Evolutionary conservation across 2,797 vertebrate species (phyloP).

Genomic region (Hydrolagus colliei): DNA sequence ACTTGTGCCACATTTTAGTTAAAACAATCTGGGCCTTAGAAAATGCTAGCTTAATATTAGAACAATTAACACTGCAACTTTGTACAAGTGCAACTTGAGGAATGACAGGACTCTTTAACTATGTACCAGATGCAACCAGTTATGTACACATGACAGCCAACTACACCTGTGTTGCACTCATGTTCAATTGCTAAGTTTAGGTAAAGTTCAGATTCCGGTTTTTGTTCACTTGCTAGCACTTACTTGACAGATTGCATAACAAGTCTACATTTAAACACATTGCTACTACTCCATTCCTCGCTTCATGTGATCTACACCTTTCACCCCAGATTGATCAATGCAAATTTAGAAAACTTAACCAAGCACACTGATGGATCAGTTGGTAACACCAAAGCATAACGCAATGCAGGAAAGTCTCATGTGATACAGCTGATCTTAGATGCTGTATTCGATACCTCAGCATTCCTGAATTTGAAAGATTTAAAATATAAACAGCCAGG

Average conservation of each 20-base stretch:
- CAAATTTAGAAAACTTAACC: too few relatives aligned
- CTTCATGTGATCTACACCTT: neutral
- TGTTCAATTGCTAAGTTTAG: conserved; percentile 20
- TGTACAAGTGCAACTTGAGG: neutral
- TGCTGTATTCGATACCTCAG: too few relatives aligned
- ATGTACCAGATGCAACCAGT: neutral
- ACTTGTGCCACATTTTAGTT: too few relatives aligned
- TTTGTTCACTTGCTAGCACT: neutral
- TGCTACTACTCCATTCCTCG: too few relatives aligned
- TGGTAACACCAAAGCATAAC: too few relatives aligned
- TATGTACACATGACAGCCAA: neutral
- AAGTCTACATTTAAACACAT: neutral
- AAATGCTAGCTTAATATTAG: neutral
- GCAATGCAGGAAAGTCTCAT: too few relatives aligned
- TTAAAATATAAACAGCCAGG: too few relatives aligned
- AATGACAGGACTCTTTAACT: neutral
- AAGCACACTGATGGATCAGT: too few relatives aligned
- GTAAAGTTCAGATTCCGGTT: neutral
- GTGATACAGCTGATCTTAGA: too few relatives aligned
- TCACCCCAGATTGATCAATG: too few relatives aligned
- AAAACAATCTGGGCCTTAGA: too few relatives aligned
- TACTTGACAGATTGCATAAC: neutral
- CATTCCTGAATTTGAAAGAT: too few relatives aligned
- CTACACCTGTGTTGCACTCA: neutral
- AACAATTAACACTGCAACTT: conserved; percentile 12